Conservation (phyloP, 2,113 vertebrate genomes). For the Rattus rattus region DNA sequence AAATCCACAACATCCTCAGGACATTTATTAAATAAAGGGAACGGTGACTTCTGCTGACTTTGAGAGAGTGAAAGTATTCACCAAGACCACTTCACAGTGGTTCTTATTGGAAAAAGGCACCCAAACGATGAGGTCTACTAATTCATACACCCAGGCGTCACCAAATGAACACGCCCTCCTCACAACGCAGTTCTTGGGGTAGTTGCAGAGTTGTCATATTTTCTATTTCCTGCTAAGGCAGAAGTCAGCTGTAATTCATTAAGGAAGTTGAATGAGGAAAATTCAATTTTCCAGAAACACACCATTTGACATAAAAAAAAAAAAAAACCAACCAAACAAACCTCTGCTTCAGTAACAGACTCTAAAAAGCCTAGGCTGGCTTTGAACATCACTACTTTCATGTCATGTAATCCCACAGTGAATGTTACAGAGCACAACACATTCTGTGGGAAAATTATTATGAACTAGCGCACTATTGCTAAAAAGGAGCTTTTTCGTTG, state of each 20-base stretch:
- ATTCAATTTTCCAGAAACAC: constrained; percentile 82
- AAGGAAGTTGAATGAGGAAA: constrained; percentile 80
- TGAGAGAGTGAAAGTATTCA: background rate
- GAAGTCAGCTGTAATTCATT: constrained; percentile 80
- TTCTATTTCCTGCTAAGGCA: constrained; percentile 75
- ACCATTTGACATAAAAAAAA: constrained; percentile 77
- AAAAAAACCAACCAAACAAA: background rate
- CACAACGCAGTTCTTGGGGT: background rate
- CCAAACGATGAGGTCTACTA: background rate
- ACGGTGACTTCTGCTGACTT: constrained; percentile 45
- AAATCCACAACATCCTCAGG: constrained; percentile 61
- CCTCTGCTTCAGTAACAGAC: constrained; percentile 56
- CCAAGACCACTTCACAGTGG: background rate
- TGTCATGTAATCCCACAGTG: constrained; percentile 51
- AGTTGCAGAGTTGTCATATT: constrained; percentile 57
- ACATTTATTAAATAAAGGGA: constrained; percentile 73
- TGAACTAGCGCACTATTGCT: constrained; percentile 25
- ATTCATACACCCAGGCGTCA: constrained; percentile 30
- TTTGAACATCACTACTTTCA: constrained; percentile 63
- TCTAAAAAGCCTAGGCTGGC: constrained; percentile 61
- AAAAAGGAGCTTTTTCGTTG: constrained; percentile 47
- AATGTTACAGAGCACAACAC: constrained; percentile 54
- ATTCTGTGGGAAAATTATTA: constrained; percentile 60
- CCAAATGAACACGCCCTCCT: constrained; percentile 30
- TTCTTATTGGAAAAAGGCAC: background rate